Conservation (phyloP, 2,113 vertebrate genomes). For the Rafetus swinhoei region DNA sequence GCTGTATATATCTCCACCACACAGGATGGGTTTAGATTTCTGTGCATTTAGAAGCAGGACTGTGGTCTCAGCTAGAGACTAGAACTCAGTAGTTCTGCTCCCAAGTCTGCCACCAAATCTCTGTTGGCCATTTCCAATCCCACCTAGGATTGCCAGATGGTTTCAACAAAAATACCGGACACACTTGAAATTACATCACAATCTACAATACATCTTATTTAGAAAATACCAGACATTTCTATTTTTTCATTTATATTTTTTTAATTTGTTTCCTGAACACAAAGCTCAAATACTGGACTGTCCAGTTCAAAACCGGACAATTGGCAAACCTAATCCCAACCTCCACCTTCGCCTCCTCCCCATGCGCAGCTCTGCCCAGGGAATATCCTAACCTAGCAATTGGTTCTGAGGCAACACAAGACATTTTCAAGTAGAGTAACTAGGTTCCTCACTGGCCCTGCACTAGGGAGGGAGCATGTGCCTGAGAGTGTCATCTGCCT, state of each 20-base stretch:
- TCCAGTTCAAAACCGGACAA: no score
- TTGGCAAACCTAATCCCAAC: no score
- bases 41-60: rapidly evolving
- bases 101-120: rapidly evolving
- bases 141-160: not conserved
- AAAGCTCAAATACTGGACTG: no score
- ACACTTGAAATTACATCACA: no score
- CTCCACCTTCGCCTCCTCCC: not conserved
- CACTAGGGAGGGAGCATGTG: not conserved
- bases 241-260: no score
- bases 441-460: not conserved
- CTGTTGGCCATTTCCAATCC: not conserved
- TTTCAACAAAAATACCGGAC: no score
- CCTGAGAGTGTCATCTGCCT: not conserved
- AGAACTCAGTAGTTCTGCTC: rapidly evolving
- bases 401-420: not conserved
- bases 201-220: no score
- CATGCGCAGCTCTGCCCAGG: not conserved
- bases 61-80: rapidly evolving
- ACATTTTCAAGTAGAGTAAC: not conserved
- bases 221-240: no score
- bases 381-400: not conserved
- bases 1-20: not conserved
- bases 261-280: no score
- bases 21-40: not conserved